Conservation (phyloP, 1,140 invertebrate species). For the Hycleus phaleratus region DNA sequence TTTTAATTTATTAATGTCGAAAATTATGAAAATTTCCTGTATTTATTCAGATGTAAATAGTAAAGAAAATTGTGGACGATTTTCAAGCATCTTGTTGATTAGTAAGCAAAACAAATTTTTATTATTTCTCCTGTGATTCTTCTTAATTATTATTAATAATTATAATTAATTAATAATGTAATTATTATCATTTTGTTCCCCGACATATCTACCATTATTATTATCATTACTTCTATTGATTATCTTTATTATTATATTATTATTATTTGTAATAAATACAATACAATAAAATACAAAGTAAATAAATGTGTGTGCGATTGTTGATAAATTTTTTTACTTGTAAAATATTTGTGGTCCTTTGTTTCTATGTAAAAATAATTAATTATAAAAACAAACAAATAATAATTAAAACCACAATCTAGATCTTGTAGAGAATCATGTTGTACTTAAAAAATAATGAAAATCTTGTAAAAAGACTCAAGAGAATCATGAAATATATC, state of each 20-base stretch:
- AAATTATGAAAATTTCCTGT: no score
- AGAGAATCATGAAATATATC: conserved; percentile 7
- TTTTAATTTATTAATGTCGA: background rate
- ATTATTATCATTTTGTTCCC: background rate
- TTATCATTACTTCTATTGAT: background rate
- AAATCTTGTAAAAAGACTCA: conserved; percentile 7
- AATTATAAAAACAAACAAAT: background rate
- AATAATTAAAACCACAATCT: background rate
- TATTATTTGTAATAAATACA: conserved; percentile 14
- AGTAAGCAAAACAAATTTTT: no score
- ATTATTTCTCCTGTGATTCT: conserved; percentile 12
- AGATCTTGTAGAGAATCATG: conserved; percentile 21
- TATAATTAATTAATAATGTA: no score
- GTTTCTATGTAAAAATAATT: no score
- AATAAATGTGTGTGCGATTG: conserved; percentile 17
- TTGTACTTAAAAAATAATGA: conserved; percentile 23
- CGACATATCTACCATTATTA: conserved; percentile 13
- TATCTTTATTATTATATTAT: conserved; percentile 9
- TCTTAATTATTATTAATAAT: background rate
- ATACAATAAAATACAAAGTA: background rate
- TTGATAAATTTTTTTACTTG: conserved; percentile 21
- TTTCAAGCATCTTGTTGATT: no score
- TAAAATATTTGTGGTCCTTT: background rate
- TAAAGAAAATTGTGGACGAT: no score
- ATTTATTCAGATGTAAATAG: no score